phyloP scores from a whole-genome alignment of 2,797 vertebrate species.

The Loriculus beryllinus region DNA sequence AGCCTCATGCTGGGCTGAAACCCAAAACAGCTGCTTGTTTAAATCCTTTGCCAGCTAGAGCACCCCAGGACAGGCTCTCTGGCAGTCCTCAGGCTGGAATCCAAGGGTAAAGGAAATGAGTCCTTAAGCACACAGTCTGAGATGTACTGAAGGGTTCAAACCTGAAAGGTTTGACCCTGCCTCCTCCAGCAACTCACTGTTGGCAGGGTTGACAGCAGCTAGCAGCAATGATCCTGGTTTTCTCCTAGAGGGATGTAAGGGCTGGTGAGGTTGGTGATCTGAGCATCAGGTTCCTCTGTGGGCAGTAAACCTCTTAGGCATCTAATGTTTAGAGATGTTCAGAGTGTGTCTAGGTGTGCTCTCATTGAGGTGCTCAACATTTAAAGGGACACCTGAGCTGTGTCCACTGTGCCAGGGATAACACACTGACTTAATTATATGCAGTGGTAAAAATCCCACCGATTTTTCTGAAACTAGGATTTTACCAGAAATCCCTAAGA shows the following conservation, averaged over 20 bases:
- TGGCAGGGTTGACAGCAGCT: not conserved
- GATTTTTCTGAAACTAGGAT: not conserved
- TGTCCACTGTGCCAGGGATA: not conserved
- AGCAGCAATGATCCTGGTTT: not conserved
- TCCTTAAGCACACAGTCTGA: not conserved
- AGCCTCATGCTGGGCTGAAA: not conserved
- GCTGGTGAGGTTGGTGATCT: not conserved
- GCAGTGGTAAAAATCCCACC: not conserved
- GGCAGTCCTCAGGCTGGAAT: not conserved
- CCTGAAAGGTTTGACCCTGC: not conserved
- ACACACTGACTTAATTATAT: not conserved
- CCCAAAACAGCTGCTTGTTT: not conserved
- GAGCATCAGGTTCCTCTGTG: not conserved
- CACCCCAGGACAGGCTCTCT: not conserved
- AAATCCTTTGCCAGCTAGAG: not conserved
- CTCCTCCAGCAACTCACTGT: not conserved
- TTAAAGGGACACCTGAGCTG: not conserved
- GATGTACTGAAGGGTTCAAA: not conserved
- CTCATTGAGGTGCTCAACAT: not conserved
- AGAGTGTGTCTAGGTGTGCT: not conserved
- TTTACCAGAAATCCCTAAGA: not conserved
- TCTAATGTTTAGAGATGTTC: accelerated
- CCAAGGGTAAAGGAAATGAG: not conserved
- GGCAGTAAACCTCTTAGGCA: not conserved
- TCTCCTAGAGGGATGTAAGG: not conserved